phyloP scores from a whole-genome alignment of 2,113 vertebrate genomes.

The Colaptes auratus region DNA sequence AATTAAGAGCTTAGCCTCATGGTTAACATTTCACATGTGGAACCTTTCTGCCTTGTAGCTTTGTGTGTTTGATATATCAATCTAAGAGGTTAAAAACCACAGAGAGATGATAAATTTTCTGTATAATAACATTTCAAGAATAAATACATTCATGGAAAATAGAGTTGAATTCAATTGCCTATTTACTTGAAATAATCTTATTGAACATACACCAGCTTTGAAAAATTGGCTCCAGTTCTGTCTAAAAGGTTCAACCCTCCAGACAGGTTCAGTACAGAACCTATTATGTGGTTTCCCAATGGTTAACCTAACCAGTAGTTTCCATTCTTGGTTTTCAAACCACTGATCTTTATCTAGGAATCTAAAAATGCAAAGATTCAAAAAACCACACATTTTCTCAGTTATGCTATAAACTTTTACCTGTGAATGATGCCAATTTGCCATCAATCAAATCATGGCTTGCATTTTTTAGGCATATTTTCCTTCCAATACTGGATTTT shows the following conservation, averaged over 20 bases:
- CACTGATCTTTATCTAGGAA: not conserved
- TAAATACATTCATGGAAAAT: not conserved
- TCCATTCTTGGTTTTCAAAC: not conserved
- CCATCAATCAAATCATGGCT: not conserved
- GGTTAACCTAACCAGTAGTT: not conserved
- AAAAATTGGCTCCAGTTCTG: not conserved
- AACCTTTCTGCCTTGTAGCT: not conserved
- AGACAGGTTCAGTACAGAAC: not conserved
- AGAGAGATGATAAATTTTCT: not conserved
- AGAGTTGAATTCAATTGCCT: not conserved
- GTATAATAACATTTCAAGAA: not conserved
- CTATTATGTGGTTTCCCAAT: not conserved
- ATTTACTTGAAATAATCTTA: not conserved
- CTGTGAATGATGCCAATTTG: not conserved
- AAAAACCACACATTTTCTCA: not conserved
- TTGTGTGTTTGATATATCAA: not conserved
- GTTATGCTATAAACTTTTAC: not conserved
- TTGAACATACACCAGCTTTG: not conserved
- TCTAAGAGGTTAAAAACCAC: not conserved
- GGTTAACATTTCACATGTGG: not conserved
- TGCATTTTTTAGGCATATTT: not conserved
- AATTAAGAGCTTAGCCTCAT: not conserved
- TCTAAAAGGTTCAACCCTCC: not conserved
- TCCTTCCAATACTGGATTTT: not conserved
- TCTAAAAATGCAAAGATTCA: not conserved